Base-by-base conservation (phyloP, 2,113 vertebrate species). In the Ciconia maguari region DNA sequence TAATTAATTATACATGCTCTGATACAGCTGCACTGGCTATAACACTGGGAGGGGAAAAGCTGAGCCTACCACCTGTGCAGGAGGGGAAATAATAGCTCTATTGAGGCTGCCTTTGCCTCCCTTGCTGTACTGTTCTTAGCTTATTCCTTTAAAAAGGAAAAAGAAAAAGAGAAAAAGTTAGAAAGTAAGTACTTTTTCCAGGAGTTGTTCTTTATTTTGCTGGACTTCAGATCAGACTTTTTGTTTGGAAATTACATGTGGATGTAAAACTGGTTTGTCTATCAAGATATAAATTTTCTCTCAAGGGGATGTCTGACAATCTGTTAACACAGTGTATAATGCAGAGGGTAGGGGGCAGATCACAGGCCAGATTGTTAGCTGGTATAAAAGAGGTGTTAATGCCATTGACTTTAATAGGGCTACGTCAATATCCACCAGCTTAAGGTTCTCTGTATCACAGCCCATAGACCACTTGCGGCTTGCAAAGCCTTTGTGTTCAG, bases 1-100 rank as follows among this genome's bases (percentile, higher is more conserved):
- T 96, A 95, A 96, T 94, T 95, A 95, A 95, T 96, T 96, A 92
- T 94, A 92, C 95, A 91, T 92, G 57, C 72, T 93, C 86, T 90
- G 72, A 82, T 95, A 93, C 95, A 97, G 90, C 96, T 96, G 90
- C 86, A 70, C 46, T 93, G 78, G 70, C 66, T 66, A 0, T 89
- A 94, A 86, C 83, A 72, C 44, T 84, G 86, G 52, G 89, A 92
- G 69, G 68, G 49, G 80, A 82, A 84, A 92, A 81, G 30, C 69
- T 96, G 86, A 94, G 90, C 48, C 48, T 93, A 90, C 96, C 95
- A 96, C 92, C 96, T 95, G 96, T 96, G 90, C 92, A 96, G 61
- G 52, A 75, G 68, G 26, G 52, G 44, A 94, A 94, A 94, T 89
- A 94, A 96, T 95, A 90, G 80, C 60, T 82, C 94, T 52, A 86